A percentile compares a stretch with the other conserved stretches of the same genome.
Evolutionary conservation across 2,888 invertebrate genomes (phyloP).

Genomic region (Laspeyria flexula): DNA sequence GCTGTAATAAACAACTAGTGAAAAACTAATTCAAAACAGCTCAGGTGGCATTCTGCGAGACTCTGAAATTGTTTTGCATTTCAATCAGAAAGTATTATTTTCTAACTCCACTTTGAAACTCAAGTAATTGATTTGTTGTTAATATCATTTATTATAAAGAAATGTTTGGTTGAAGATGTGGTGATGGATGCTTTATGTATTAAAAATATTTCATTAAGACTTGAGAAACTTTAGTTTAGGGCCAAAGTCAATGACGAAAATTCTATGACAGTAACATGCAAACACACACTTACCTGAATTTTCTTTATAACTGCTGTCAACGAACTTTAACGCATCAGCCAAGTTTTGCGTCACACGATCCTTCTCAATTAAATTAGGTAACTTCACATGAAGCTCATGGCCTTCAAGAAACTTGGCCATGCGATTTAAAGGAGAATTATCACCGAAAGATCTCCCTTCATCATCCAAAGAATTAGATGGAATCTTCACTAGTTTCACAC

Average conservation of each 20-base stretch:
- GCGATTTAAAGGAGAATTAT: constrained; percentile 84
- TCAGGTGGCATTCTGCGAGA: too few relatives aligned
- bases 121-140: too few relatives aligned
- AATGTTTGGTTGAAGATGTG: too few relatives aligned
- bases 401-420: constrained; percentile 89
- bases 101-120: too few relatives aligned
- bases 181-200: too few relatives aligned
- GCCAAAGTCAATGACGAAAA: not conserved
- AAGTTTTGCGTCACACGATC: constrained; percentile 87
- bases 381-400: constrained; percentile 90
- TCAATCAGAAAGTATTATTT: too few relatives aligned
- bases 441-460: constrained; percentile 79
- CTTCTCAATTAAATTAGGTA: constrained; percentile 89
- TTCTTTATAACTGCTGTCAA: constrained; percentile 75
- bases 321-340: constrained; percentile 79
- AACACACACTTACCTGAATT: constrained; percentile 77
- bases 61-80: too few relatives aligned
- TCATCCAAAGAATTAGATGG: constrained; percentile 78
- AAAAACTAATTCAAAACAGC: too few relatives aligned
- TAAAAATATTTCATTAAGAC: too few relatives aligned
- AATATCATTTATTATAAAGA: too few relatives aligned
- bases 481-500: constrained; percentile 87
- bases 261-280: not conserved
- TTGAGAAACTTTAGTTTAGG: not conserved
- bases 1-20: too few relatives aligned